These are phyloP conservation scores for Drosophila bocki DNA, from an alignment of 1,140 invertebrate genomes.

Conservation along the genomic window DNA sequence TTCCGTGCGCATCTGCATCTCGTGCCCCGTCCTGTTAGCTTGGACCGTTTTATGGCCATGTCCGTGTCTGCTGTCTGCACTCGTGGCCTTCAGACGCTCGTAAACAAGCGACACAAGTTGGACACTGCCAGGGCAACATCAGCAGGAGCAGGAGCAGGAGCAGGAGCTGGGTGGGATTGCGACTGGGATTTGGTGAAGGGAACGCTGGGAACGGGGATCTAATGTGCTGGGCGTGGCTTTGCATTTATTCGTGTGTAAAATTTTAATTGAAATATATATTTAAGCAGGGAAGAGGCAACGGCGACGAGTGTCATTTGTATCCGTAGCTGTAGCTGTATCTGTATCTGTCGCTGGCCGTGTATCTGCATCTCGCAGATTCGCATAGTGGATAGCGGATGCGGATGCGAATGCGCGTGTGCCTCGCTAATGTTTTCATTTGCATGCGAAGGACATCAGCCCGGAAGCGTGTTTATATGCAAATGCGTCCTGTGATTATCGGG, in stretches of 20 bases:
- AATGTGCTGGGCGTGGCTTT: constrained; percentile 76
- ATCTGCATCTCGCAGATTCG: constrained; percentile 41
- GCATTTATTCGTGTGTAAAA: constrained; percentile 81
- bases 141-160: background rate
- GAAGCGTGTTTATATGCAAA: constrained; percentile 78
- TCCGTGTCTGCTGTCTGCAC: constrained; percentile 59
- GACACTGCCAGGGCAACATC: constrained; percentile 36
- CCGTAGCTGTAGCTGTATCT: constrained; percentile 39
- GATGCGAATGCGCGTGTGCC: constrained; percentile 53
- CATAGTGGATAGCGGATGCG: constrained; percentile 16
- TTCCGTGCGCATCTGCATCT: constrained; percentile 18
- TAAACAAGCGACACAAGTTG: constrained; percentile 72
- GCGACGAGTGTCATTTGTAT: constrained; percentile 66
- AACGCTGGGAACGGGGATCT: constrained; percentile 19
- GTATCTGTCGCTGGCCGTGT: constrained; percentile 35
- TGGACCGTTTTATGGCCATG: constrained; percentile 57
- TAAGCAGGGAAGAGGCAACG: constrained; percentile 49
- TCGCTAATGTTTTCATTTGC: constrained; percentile 82
- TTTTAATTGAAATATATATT: constrained; percentile 82
- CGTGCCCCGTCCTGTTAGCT: constrained; percentile 29
- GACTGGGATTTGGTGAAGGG: constrained; percentile 4
- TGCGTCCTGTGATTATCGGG: constrained; percentile 72
- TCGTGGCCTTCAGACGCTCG: constrained; percentile 75
- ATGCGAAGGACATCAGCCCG: constrained; percentile 70
- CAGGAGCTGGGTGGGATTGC: background rate